Evolutionary conservation across 2,113 vertebrate genomes (phyloP).

Genomic region (Mesoclemmys tuberculata): DNA sequence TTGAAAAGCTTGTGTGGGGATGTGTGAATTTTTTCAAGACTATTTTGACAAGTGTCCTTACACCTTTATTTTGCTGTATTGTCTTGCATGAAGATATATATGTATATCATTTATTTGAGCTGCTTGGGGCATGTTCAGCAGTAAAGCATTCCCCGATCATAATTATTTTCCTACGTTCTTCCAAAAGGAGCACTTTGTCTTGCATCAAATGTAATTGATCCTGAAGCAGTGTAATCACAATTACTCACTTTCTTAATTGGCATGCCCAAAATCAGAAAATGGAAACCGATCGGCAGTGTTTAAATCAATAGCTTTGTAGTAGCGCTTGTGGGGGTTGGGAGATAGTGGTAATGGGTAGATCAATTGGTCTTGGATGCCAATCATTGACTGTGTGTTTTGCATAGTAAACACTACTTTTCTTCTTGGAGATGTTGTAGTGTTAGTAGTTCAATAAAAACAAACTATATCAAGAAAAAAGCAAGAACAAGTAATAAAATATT

Average conservation of each 20-base stretch:
- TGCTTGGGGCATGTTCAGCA: conserved; percentile 46
- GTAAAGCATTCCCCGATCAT: conserved; percentile 73
- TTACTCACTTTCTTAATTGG: conserved; percentile 99
- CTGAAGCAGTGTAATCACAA: conserved; percentile 94
- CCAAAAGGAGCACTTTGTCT: conserved; percentile 85
- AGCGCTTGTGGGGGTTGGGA: conserved; percentile 86
- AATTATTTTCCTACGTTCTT: conserved; percentile 78
- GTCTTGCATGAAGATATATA: conserved; percentile 19
- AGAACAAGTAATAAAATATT: conserved; percentile 51
- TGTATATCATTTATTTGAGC: conserved; percentile 45
- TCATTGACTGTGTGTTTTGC: conserved; percentile 84
- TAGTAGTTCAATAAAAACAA: conserved; percentile 66
- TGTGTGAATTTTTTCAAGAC: neutral
- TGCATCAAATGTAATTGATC: conserved; percentile 94
- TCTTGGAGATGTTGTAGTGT: conserved; percentile 65
- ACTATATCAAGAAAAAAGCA: conserved; percentile 24
- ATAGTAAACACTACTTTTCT: conserved; percentile 80
- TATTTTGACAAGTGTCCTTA: neutral
- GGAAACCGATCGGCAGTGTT: conserved; percentile 91
- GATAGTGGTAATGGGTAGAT: conserved; percentile 87
- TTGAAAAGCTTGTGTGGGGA: neutral
- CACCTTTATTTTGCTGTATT: conserved; percentile 1
- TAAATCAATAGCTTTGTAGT: conserved; percentile 95
- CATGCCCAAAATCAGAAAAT: conserved; percentile 95
- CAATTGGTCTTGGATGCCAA: conserved; percentile 88